These are phyloP conservation scores for Porites divaricata DNA, from an alignment of 92 coral and sea anemone species.

Conservation along the genomic window DNA sequence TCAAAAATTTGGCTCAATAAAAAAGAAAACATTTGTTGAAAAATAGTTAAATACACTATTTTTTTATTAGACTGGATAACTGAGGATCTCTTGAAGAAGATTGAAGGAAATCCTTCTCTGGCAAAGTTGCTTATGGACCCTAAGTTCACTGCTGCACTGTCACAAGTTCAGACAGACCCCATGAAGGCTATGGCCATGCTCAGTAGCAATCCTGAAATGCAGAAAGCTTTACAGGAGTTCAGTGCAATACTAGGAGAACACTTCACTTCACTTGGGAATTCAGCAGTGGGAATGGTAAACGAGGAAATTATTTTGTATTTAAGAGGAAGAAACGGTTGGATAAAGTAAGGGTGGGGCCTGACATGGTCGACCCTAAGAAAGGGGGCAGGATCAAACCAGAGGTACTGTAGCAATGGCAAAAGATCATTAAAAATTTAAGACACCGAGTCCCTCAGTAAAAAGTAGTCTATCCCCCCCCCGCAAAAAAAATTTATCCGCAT, in stretches of 20 bases:
- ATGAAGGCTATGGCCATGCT: conserved; percentile 69
- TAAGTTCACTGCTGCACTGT: conserved; percentile 74
- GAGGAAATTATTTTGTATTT: background rate
- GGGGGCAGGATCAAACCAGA: no score
- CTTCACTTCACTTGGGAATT: conserved; percentile 73
- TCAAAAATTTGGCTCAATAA: no score
- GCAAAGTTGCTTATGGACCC: conserved; percentile 79
- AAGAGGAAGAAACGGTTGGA: background rate
- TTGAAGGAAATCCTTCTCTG: conserved; percentile 74
- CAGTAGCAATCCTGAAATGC: conserved; percentile 73
- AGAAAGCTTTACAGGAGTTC: conserved; percentile 70
- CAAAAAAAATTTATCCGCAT: no score
- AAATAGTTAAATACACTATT: background rate
- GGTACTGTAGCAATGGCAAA: no score
- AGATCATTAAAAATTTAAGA: no score
- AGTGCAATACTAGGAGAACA: conserved; percentile 82
- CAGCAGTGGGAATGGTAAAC: conserved; percentile 6
- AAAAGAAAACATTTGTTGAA: background rate
- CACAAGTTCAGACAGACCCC: conserved; percentile 65
- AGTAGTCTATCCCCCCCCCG: no score
- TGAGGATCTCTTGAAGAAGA: conserved; percentile 74
- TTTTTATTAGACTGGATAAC: conserved; percentile 78
- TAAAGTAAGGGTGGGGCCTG: background rate
- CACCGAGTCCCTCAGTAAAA: no score
- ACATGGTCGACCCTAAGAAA: no score